Evolutionary conservation across 2,113 vertebrate species (phyloP), one percentile per base, ranked within the genome.

Genomic region (Lethenteron reissneri): DNA sequence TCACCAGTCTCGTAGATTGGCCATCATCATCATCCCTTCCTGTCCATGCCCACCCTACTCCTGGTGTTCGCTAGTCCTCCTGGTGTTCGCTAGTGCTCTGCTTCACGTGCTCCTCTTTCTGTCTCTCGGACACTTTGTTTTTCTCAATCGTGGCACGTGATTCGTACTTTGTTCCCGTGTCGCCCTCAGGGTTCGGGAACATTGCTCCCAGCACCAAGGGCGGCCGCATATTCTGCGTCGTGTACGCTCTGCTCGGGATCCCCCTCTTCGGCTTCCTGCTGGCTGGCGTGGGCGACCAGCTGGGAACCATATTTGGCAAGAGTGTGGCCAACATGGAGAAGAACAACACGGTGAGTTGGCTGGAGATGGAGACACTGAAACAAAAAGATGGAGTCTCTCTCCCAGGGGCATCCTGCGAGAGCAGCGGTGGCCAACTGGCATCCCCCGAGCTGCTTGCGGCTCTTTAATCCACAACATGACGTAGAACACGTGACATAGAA

Each of bases 251-350:
- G 80, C 71, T 99, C 78, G 94, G 94, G 79, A 99, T 99, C 76
- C 94, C 94, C 17, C 83, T 99, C 3, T 99, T 97, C 78, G 94
- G 94, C 68, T 97, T 99, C 83, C 79, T 99, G 21, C 78, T 99
- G 83, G 92, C 94, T 72, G 94, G 94, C 73, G 94, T 99, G 70
- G 94, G 94, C 72, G 94, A 99, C 77, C 94, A 99, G 76, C 78
- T 99, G 72, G 94, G 94, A 70, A 99, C 94, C 57, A 92, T 99
- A 76, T 99, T 99, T 75, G 92, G 90, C 73, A 99, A 99, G 80
- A 90, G 88, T 78, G 95, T 96, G 58, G 86, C 88, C 77, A 92
- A 82, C 64, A 68, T 25, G 25, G n/a, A 68, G 64, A 68, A 68
- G 64, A 25, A n/a, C 25, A 68, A 17, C 64, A 25, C 25, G 64